Evolutionary conservation across 1,140 invertebrate genomes (phyloP).

Genomic region (Stegodyphus dumicola): DNA sequence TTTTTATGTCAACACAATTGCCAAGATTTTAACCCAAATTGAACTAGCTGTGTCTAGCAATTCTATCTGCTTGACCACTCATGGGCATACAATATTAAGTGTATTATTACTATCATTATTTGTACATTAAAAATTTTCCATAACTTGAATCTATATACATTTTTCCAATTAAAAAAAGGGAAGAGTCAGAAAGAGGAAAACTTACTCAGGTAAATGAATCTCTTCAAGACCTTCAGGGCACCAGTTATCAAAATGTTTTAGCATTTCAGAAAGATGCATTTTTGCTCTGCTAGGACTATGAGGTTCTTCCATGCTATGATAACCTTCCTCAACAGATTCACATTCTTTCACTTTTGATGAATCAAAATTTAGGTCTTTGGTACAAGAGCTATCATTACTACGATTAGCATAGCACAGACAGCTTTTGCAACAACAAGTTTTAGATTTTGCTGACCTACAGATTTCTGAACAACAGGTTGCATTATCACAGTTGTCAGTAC

Average conservation of each 20-base stretch:
- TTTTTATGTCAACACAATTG: no score
- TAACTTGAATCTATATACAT: no score
- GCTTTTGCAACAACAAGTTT: background rate
- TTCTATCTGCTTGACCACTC: no score
- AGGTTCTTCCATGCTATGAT: slow-evolving; percentile 67
- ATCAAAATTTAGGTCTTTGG: background rate
- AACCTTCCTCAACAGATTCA: slow-evolving; percentile 61
- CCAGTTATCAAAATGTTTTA: slow-evolving; percentile 37
- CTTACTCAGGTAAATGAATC: slow-evolving; percentile 36
- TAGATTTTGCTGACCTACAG: background rate
- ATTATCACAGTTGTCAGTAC: background rate
- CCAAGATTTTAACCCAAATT: no score
- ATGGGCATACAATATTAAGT: no score
- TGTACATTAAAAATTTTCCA: no score
- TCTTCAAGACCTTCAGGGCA: slow-evolving; percentile 47
- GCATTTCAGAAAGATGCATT: slow-evolving; percentile 34
- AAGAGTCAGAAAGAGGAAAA: background rate
- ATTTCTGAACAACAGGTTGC: background rate
- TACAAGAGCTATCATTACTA: background rate
- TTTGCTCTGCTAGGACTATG: slow-evolving; percentile 23
- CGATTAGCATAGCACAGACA: slow-evolving; percentile 24
- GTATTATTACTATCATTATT: no score
- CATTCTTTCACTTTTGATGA: slow-evolving; percentile 20
- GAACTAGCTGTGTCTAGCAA: no score
- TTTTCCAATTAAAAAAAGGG: no score